These are phyloP conservation scores for Formicarius rufipectus DNA, from an alignment of 2,113 vertebrate genomes.

Conservation along the genomic window DNA sequence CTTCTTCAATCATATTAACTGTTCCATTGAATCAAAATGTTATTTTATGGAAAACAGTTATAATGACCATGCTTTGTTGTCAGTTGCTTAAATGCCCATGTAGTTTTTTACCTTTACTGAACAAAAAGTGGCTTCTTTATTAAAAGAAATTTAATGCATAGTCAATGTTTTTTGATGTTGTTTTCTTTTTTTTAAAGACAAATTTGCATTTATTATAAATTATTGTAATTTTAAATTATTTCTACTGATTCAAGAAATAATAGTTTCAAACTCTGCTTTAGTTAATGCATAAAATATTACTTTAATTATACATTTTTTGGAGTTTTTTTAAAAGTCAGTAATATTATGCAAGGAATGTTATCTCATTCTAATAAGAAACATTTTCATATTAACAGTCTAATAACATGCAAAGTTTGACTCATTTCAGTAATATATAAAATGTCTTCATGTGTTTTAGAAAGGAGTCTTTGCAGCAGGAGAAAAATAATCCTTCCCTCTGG, in stretches of 20 bases:
- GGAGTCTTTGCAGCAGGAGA: not conserved
- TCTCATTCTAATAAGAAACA: not conserved
- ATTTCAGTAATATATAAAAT: not conserved
- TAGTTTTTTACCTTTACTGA: not conserved
- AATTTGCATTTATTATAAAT: not conserved
- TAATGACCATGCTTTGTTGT: not conserved
- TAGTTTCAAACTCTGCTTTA: not conserved
- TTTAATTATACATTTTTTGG: not conserved
- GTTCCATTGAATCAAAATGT: not conserved
- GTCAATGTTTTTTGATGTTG: not conserved
- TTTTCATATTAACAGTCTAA: not conserved
- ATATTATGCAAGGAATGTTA: not conserved
- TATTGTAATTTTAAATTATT: not conserved
- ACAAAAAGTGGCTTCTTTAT: not conserved
- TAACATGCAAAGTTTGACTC: not conserved
- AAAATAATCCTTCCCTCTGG: not conserved
- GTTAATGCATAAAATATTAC: not conserved
- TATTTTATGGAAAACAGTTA: not conserved
- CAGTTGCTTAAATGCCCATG: not conserved
- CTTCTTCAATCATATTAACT: not conserved
- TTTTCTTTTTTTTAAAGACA: not conserved
- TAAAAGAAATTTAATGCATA: not conserved
- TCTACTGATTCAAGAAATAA: not conserved
- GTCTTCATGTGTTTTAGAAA: not conserved
- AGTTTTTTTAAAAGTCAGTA: not conserved